phyloP scores from a whole-genome alignment of 2,113 vertebrate species.

The Ailuropoda melanoleuca region DNA sequence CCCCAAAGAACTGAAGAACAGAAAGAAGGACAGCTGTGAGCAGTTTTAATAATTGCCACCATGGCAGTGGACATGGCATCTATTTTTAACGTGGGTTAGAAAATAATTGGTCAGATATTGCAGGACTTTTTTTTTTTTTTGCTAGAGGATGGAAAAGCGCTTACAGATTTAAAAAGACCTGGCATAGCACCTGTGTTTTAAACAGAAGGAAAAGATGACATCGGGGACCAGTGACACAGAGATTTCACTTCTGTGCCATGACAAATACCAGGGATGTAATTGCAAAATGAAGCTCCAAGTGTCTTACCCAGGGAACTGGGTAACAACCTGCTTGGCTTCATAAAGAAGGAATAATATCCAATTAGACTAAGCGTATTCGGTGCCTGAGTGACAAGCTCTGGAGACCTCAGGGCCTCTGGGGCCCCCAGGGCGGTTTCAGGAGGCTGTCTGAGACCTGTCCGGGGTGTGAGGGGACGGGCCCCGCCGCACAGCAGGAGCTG shows the following conservation, averaged over 20 bases:
- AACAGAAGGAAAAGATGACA: slow-evolving; percentile 71
- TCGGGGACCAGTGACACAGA: slow-evolving; percentile 36
- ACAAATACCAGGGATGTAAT: slow-evolving; percentile 71
- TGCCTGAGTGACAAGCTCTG: slow-evolving; percentile 74
- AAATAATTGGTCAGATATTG: slow-evolving; percentile 75
- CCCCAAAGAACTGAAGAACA: not conserved
- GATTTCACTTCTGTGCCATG: slow-evolving; percentile 65
- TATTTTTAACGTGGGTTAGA: slow-evolving; percentile 75
- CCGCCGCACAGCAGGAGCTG: not conserved
- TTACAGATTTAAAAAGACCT: slow-evolving; percentile 60
- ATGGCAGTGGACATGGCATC: slow-evolving; percentile 50
- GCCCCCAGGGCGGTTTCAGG: slow-evolving; percentile 71
- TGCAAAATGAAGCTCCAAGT: slow-evolving; percentile 69
- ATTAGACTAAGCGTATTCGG: slow-evolving; percentile 77
- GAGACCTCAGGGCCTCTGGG: slow-evolving; percentile 74
- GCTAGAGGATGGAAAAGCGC: slow-evolving; percentile 34
- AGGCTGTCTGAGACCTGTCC: slow-evolving; percentile 79
- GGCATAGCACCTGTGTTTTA: slow-evolving; percentile 64
- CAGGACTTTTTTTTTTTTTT: not conserved
- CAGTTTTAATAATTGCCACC: not conserved
- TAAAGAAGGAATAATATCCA: slow-evolving; percentile 75
- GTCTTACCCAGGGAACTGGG: slow-evolving; percentile 61
- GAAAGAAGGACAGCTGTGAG: not conserved
- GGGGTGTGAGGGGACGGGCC: not conserved
- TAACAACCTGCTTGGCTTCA: slow-evolving; percentile 72